Conservation (phyloP, 2,797 vertebrate species). For the Strix occidentalis region DNA sequence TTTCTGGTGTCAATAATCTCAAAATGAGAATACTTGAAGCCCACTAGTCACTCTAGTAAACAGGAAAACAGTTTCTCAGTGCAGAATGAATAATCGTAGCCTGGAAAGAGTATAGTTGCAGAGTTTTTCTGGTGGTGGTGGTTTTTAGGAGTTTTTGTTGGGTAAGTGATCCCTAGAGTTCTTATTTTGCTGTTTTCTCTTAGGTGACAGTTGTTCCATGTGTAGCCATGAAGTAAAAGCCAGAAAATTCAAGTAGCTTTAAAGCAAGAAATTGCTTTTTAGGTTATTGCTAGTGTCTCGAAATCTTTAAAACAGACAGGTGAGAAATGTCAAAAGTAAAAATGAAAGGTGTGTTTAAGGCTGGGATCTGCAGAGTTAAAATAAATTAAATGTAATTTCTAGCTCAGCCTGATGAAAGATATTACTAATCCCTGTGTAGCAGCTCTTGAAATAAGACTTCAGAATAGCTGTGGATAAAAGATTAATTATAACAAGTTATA, state of each 20-base stretch:
- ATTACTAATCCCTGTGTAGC: background rate
- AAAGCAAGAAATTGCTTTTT: background rate
- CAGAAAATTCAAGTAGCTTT: background rate
- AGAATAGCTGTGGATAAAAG: background rate
- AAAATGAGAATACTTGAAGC: background rate
- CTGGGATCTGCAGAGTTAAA: background rate
- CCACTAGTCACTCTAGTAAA: background rate
- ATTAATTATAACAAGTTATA: background rate
- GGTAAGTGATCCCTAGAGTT: background rate
- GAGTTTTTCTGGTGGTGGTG: accelerated
- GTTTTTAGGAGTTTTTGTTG: background rate
- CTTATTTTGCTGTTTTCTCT: background rate
- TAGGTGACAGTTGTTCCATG: background rate
- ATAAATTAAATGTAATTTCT: background rate
- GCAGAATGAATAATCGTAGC: background rate
- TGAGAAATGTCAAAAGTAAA: background rate
- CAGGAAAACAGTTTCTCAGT: background rate
- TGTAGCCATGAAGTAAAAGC: background rate
- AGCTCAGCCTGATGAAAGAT: background rate
- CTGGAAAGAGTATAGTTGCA: background rate
- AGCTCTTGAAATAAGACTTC: background rate
- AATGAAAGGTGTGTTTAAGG: background rate
- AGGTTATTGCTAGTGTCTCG: background rate
- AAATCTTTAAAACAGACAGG: background rate
- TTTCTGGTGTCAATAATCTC: background rate